Evolutionary conservation across 1,140 invertebrate species (phyloP), one percentile per base, ranked within the genome.

Genomic region (Eubasilissa regina): DNA sequence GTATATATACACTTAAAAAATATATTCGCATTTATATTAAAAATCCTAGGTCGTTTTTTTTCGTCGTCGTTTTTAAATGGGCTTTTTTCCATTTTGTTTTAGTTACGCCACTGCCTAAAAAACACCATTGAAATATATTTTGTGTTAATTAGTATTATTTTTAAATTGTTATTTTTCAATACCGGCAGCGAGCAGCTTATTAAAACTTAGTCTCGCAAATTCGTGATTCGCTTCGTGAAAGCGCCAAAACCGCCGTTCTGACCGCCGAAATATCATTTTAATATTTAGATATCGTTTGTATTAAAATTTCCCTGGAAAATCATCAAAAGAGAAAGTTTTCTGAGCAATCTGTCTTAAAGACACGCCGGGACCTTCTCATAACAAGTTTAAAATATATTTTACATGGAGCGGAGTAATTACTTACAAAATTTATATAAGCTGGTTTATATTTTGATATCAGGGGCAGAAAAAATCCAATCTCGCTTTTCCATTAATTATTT

Each of bases 401-500:
- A 83, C 81, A 83, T 75, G 81, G 76, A 76, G 78, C 78, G 55
- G 81, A 83, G 81, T 83, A 83, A 83, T 83, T 83, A 83, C 81
- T 83, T 83, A 80, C 81, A 83, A 83, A 83, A 83, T 83, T 83
- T 83, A 83, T 83, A 83, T 80, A 83, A 83, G 81, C 78, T 21
- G 79, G 81, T 83, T 83, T 83, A 83, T 83, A 83, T 83, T 83
- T 83, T 80, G 81, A 78, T 78, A 83, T 83, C 81, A 77, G 81
- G 81, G 81, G 81, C 78, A 62, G 86, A 87, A 87, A 86, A 84
- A 87, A 88, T 87, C 85, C 84, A 88, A 89, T 89, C 88, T 88
- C 86, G 86, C 85, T 85, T 85, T 85, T 86, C 87, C 86, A 89
- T 89, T 89, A 89, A 88, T 89, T 89, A 89, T 89, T 89, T 87